These are phyloP conservation scores for Hippocampus guttulatus DNA, from an alignment of 2,113 vertebrate species.

Conservation along the genomic window DNA sequence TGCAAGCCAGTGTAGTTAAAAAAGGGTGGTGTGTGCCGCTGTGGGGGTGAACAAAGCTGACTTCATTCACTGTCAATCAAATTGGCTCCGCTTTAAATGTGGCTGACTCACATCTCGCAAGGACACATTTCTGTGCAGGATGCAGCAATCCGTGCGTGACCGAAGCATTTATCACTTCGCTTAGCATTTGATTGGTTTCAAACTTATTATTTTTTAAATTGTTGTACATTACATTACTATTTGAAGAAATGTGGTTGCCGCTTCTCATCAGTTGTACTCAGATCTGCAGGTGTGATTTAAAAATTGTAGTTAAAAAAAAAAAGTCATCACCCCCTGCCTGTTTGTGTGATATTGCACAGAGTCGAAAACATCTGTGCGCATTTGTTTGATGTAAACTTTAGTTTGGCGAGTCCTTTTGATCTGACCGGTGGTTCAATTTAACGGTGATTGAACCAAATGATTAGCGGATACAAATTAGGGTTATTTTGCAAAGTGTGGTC, in stretches of 20 bases:
- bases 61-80: too few relatives aligned
- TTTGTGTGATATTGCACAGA: background rate
- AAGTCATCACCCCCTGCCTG: background rate
- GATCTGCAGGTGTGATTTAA: background rate
- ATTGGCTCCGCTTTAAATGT: too few relatives aligned
- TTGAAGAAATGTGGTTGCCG: background rate
- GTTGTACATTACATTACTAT: background rate
- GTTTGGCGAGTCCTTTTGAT: constrained; percentile 2
- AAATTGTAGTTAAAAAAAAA: background rate
- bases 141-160: too few relatives aligned
- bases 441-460: background rate
- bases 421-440: background rate
- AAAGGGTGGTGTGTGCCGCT: too few relatives aligned
- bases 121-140: too few relatives aligned
- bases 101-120: too few relatives aligned
- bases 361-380: constrained; percentile 3
- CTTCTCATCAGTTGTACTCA: background rate
- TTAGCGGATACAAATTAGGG: background rate
- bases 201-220: background rate
- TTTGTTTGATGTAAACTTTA: background rate
- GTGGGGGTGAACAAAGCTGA: too few relatives aligned
- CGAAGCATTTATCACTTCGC: too few relatives aligned
- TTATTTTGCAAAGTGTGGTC: background rate
- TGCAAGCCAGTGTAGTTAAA: too few relatives aligned
- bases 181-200: too few relatives aligned